Conservation (phyloP, 2,888 invertebrate species). For the Xanthia icteritia region DNA sequence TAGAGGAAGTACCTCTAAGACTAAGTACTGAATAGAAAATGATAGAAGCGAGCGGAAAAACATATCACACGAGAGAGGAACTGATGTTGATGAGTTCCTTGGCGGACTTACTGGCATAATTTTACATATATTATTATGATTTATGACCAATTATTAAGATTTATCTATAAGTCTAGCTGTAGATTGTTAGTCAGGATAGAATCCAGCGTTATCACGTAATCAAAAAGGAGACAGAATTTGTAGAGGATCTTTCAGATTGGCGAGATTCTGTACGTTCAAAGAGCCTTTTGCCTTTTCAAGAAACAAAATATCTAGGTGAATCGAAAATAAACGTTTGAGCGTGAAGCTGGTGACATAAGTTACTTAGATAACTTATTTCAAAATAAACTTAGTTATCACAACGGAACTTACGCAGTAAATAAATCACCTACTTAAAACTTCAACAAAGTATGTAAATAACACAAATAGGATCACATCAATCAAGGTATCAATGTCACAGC, state of each 20-base stretch:
- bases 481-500: constrained; percentile 53
- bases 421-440: neutral
- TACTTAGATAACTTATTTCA: neutral
- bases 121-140: constrained; percentile 26
- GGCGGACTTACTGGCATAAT: constrained; percentile 10
- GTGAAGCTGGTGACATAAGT: neutral
- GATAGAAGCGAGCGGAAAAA: constrained; percentile 44
- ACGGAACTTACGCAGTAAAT: neutral
- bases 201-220: neutral
- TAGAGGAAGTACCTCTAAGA: constrained; percentile 40
- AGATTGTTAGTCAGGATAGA: neutral
- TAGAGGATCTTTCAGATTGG: neutral
- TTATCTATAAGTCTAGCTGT: neutral
- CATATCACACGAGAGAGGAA: constrained; percentile 38
- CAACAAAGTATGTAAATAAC: constrained; percentile 3
- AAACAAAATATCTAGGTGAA: neutral
- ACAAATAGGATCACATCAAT: constrained; percentile 35
- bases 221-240: neutral
- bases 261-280: neutral
- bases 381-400: neutral
- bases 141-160: constrained; percentile 3
- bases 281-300: neutral
- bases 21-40: constrained; percentile 33
- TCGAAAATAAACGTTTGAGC: neutral
- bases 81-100: constrained; percentile 52